Base-by-base conservation (phyloP, 2,888 invertebrate genomes). In the Polyommatus icarus region DNA sequence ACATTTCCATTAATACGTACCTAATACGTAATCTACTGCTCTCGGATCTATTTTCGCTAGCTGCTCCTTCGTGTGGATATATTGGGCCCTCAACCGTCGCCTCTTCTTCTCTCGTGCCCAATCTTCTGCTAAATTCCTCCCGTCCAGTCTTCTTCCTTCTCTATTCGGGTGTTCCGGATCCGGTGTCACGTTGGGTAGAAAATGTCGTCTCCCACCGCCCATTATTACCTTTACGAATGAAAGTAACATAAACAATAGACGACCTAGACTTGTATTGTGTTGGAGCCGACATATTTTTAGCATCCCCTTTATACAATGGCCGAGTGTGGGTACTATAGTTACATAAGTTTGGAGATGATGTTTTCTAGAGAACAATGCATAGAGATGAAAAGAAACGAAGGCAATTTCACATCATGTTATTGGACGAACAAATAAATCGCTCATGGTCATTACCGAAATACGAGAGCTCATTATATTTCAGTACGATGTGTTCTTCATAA, bases 181-280 rank as follows among this genome's bases (percentile, higher is more conserved):
- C 82, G 94, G 91, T 0, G 96, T 96, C 54, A 96, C 95, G 83
- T 96, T 96, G 5, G 97, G 96, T 72, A 97, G 91, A 91, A 97
- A 97, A 85, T 97, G 96, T 72, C 96, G 94, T 82, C 97, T 93
- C 0, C 97, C 97, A 1, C 97, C 97, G 1, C 97, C 97, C 87
- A 97, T 94, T 76, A 97, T 93, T 12, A 97, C 97, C 97, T 97
- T 61, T 54, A 3, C 86, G 32, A 86, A 67, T 32, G 15, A 75
- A 73, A 46, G 46, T 72, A 46, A 73, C 32, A 24, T 10, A 73
- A 73, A 20, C 50, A 75, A 75, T 75, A 24, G 50, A 75, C 54
- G 75, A 75, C 75, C 75, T 75, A 75, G 75, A 54, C 75, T 24
- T 54, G 75, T 18, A 73, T 73, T 75, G 40, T 36, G 54, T 20